Base-by-base conservation (phyloP, 37 sponge, comb jelly and placozoan species). In the Spongia lamella region DNA sequence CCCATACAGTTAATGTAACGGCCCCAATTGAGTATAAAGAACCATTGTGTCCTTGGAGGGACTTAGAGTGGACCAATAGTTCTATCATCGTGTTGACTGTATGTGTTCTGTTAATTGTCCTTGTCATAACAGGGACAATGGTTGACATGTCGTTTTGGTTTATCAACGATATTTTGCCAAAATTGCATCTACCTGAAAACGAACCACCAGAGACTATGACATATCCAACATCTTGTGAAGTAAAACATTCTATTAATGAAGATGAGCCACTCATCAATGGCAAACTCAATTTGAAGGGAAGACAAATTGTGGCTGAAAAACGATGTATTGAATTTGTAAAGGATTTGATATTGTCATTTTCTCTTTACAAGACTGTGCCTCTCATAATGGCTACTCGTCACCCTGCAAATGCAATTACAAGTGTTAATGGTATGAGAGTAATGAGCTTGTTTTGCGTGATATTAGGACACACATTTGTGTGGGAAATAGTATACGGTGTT, bases 361-460 rank as follows among this genome's bases (percentile, higher is more conserved):
- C 92, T n/a, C 70, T 92, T 2, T 81, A 73, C 72, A 87, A 83
- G 49, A 87, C 58, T 63, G 40, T 87, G 15, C 70, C 77, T 4
- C 39, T 56, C 26, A 38, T 92, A 38, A 40, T 93, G 33, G 56
- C 84, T n/a, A 93, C 89, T 19, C 55, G 70, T 1, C 86, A 82
- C 27, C 64, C 89, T 3, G 76, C 89, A 7, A 19, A 50, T 56
- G 86, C 85, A 26, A 87, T 94, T 43, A 73, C 79, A 9, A 73
- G 88, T 49, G 51, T 90, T 24, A 86, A 94, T 63, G 91, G 91
- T 2, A 63, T 94, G 17, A 83, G 95, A 7, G 81, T 85, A 50
- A 83, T 94, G 1, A 90, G 92, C 43, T 87, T 94, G 85, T 84
- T 74, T 34, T 94, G 95, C 92, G 88, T 90, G 25, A 90, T 94